phyloP scores from a whole-genome alignment of 2,888 invertebrate genomes.

The Andrena camellia region DNA sequence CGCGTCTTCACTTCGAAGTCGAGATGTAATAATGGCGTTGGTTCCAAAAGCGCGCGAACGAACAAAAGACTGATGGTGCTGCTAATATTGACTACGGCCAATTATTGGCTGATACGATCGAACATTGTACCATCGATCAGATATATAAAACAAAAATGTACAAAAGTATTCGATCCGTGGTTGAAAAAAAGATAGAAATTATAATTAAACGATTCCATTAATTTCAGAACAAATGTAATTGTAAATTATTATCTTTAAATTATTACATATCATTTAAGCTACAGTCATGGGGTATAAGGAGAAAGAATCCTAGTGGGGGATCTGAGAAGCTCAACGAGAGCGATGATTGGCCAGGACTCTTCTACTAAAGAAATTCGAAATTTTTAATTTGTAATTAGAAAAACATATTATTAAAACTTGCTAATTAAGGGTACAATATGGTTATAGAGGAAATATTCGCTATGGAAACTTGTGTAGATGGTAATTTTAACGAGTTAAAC shows the following conservation, averaged over 20 bases:
- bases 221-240: too few species aligned
- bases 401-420: background rate
- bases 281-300: too few species aligned
- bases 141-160: too few species aligned
- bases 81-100: too few species aligned
- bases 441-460: background rate
- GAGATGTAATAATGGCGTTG: too few species aligned
- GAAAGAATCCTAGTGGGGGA: too few species aligned
- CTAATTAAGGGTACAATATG: constrained; percentile 33
- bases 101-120: constrained; percentile 24
- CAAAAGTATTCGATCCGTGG: too few species aligned
- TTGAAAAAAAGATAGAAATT: too few species aligned
- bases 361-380: background rate
- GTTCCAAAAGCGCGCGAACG: constrained; percentile 10
- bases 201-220: too few species aligned
- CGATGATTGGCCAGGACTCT: background rate
- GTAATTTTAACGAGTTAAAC: background rate
- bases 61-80: background rate
- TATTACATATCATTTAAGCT: too few species aligned
- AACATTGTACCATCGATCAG: background rate
- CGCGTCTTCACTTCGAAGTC: too few species aligned
- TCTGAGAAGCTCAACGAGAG: background rate
- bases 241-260: too few species aligned
- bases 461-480: background rate
- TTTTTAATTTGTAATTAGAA: background rate